Base-by-base conservation (phyloP, 2,797 vertebrate species). In the Halcyon leucocephala region DNA sequence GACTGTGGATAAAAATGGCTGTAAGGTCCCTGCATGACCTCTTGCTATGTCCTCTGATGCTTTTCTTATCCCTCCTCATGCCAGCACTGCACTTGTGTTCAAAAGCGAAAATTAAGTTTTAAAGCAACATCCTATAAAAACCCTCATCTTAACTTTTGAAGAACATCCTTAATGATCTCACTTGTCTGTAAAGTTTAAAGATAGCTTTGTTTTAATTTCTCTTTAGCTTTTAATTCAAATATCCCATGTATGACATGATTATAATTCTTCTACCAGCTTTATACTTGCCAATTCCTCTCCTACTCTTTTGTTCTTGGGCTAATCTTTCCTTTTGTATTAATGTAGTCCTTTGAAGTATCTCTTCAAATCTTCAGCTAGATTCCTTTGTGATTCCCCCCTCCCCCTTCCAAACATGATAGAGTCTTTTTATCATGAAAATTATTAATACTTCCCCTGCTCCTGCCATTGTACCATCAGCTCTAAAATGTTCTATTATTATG, bases 271-370 rank as follows among this genome's bases (percentile, higher is more conserved):
- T 81, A 62, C 60, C 2, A 1, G 24, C 70, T 96, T 97, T 91
- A 87, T 73, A 94, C 69, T 93, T 55, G 41, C 93, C 86, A 88
- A 46, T 66, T 97, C 76, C 65, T 98, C 91, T 93, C 84, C 77
- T 91, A 83, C 97, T 95, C 97, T 96, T 98, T 97, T 98, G 96
- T 97, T 98, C 96, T 97, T 93, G 58, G 48, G 78, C 86, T 97
- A 97, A 96, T 97, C 94, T 97, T 93, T 70, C 82, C 93, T 96
- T 96, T 94, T 92, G 86, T 96, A 97, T 97, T 97, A 97, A 97
- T 95, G 94, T 97, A 97, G 91, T 65, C 90, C 85, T 98, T 97
- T 97, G 95, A 97, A 97, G 91, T 92, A 97, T 89, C 95, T 97
- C 86, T 97, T 97, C 96, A 97, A 95, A 97, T 97, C 91, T 96